Evolutionary conservation across 35 echinoderm and acorn worm species (phyloP).

Genomic region (Nesometra sesokonis): DNA sequence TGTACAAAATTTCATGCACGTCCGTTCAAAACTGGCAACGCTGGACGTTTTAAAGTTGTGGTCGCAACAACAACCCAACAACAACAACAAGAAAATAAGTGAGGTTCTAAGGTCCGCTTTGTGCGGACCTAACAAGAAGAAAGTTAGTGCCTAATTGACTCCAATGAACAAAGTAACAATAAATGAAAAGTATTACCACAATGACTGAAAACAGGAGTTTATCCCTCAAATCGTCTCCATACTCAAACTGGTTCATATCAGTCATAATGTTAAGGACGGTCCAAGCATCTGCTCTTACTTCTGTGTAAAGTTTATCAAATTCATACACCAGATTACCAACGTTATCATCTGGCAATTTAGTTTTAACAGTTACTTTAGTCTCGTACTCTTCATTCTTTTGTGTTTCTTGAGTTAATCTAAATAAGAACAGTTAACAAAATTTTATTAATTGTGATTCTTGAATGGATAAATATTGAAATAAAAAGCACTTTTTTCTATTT

Average conservation of each 20-base stretch:
- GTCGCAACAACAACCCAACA: too few relatives aligned
- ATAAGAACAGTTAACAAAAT: not conserved
- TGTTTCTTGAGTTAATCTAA: not conserved
- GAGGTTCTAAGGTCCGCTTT: too few relatives aligned
- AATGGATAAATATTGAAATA: too few relatives aligned
- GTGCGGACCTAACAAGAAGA: too few relatives aligned
- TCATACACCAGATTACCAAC: slow-evolving; percentile 47
- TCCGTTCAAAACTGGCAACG: too few relatives aligned
- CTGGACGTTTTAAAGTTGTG: too few relatives aligned
- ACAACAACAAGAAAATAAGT: too few relatives aligned
- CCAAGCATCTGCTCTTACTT: slow-evolving; percentile 47
- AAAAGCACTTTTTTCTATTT: too few relatives aligned
- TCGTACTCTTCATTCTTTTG: not conserved
- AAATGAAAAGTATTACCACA: slow-evolving; percentile 26
- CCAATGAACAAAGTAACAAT: too few relatives aligned
- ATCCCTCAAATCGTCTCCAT: slow-evolving; percentile 42
- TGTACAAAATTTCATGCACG: too few relatives aligned
- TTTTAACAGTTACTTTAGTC: not conserved
- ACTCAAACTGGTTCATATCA: slow-evolving; percentile 35
- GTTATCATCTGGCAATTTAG: not conserved
- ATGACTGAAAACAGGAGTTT: slow-evolving; percentile 66
- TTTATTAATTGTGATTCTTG: too few relatives aligned
- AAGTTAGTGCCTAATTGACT: too few relatives aligned
- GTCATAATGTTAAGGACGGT: slow-evolving; percentile 28
- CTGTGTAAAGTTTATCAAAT: slow-evolving; percentile 51